A percentile compares a stretch with the other conserved stretches of the same genome.
phyloP scores from a whole-genome alignment of 2,113 vertebrate genomes.

The Mellivora capensis region DNA sequence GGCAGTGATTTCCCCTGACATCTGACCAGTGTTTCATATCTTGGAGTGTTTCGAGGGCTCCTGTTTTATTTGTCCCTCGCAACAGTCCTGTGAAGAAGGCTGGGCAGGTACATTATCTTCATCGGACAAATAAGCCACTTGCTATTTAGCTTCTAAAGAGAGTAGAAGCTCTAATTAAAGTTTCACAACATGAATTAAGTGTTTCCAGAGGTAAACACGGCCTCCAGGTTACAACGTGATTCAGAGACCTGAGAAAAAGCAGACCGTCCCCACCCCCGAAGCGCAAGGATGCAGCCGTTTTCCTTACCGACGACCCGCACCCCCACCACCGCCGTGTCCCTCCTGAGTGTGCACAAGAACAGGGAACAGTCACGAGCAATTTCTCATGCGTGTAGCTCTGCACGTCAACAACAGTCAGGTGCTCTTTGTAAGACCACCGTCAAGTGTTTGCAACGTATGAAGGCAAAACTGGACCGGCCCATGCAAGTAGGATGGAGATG shows the following conservation, averaged over 20 bases:
- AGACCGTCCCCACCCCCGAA: neutral
- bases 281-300: neutral
- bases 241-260: neutral
- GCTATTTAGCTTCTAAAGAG: slow-evolving; percentile 50
- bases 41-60: neutral
- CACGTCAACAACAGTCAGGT: neutral
- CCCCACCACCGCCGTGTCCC: too few relatives aligned
- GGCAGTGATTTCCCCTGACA: neutral
- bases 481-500: neutral
- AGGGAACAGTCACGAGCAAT: neutral
- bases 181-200: slow-evolving; percentile 66
- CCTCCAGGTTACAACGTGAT: neutral
- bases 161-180: slow-evolving; percentile 62
- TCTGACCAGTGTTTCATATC: neutral
- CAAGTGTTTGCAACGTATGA: neutral
- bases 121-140: slow-evolving; percentile 51
- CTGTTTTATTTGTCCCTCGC: neutral
- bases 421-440: neutral
- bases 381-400: neutral
- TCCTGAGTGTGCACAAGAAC: neutral
- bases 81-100: slow-evolving; percentile 15
- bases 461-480: neutral
- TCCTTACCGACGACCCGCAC: neutral
- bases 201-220: slow-evolving; percentile 39
- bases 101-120: slow-evolving; percentile 21